Evolutionary conservation across 2,888 invertebrate species (phyloP).

Genomic region (Pristionchus maxplancki): DNA sequence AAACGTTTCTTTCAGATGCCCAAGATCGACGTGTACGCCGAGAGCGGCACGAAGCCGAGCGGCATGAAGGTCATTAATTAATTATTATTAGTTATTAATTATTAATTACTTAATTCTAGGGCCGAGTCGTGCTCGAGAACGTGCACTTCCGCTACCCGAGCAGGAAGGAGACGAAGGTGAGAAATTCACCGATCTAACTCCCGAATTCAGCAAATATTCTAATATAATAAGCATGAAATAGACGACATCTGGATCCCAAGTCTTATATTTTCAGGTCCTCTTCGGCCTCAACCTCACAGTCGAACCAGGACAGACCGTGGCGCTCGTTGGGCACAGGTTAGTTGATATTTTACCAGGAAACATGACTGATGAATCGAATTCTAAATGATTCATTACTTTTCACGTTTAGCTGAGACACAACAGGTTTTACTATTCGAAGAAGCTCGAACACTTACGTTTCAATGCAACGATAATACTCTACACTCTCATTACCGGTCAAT

Average conservation of each 20-base stretch:
- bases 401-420: too few species aligned
- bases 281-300: constrained; percentile 62
- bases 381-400: too few species aligned
- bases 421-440: too few species aligned
- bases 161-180: constrained; percentile 56
- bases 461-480: background rate
- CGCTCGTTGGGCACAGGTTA: constrained; percentile 64
- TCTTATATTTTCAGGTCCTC: constrained; percentile 60
- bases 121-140: constrained; percentile 61
- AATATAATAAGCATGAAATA: too few species aligned
- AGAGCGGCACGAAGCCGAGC: constrained; percentile 58
- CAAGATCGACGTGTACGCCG: constrained; percentile 68
- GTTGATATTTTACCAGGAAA: background rate
- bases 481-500: too few species aligned
- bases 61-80: constrained; percentile 44
- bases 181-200: background rate
- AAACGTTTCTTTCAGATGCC: constrained; percentile 55
- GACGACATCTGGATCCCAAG: too few species aligned
- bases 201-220: background rate
- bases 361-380: background rate
- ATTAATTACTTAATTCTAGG: background rate
- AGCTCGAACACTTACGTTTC: too few species aligned
- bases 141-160: constrained; percentile 73
- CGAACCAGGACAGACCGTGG: constrained; percentile 67
- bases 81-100: background rate